phyloP scores from a whole-genome alignment of 1,140 invertebrate species.

The Pygmarrhopalites habei region DNA sequence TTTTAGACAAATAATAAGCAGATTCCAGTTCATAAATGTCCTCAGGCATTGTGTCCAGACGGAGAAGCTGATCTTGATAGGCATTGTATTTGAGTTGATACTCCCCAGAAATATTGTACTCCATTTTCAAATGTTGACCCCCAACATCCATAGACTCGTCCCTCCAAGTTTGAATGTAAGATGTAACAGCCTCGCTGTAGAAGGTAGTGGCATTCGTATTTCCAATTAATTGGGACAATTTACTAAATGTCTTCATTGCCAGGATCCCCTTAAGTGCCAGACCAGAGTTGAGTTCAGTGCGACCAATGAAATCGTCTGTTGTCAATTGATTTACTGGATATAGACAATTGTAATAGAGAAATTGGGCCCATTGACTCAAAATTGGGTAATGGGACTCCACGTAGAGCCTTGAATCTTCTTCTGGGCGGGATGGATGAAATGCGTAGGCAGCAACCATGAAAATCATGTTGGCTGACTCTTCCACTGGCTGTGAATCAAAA shows the following conservation, averaged over 20 bases:
- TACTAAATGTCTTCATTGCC: slow-evolving; percentile 25
- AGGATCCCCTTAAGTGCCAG: slow-evolving; percentile 34
- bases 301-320: slow-evolving; percentile 35
- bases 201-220: slow-evolving; percentile 6
- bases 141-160: too few relatives aligned
- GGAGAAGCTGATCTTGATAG: slow-evolving; percentile 28
- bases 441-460: slow-evolving; percentile 21
- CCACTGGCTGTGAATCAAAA: slow-evolving; percentile 20
- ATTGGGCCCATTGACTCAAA: slow-evolving; percentile 24
- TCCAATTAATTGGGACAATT: slow-evolving; percentile 16
- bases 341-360: slow-evolving; percentile 22
- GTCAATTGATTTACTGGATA: slow-evolving; percentile 34
- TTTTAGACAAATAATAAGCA: slow-evolving; percentile 20
- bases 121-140: slow-evolving; percentile 37
- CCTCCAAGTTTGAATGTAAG: slow-evolving; percentile 21
- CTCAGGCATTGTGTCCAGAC: slow-evolving; percentile 18
- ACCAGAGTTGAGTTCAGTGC: slow-evolving; percentile 31
- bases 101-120: slow-evolving; percentile 33
- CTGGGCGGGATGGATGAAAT: slow-evolving; percentile 14
- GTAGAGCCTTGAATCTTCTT: slow-evolving; percentile 6
- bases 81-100: slow-evolving; percentile 38
- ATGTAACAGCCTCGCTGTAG: slow-evolving; percentile 10
- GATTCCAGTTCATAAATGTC: slow-evolving; percentile 30
- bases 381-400: slow-evolving; percentile 15
- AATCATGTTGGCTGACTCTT: slow-evolving; percentile 37